phyloP scores from a whole-genome alignment of 2,888 invertebrate genomes.

The Biston betularia region DNA sequence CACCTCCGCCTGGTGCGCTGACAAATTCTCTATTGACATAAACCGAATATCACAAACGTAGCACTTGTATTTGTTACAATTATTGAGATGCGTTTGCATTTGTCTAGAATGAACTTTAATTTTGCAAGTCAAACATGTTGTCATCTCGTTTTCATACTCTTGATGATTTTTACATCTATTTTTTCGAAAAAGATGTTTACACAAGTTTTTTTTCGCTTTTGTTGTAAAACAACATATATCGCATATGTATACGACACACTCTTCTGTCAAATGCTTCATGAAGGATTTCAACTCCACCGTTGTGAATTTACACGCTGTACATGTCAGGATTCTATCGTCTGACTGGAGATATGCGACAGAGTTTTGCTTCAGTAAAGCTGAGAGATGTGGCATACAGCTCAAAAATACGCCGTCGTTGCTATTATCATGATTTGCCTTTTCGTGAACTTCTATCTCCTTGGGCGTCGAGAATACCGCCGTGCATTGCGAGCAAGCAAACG shows the following conservation, averaged over 20 bases:
- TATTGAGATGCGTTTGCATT: conserved; percentile 49
- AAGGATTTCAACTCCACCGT: conserved; percentile 47
- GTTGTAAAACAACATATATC: conserved; percentile 59
- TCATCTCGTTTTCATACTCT: conserved; percentile 1
- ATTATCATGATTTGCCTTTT: conserved; percentile 50
- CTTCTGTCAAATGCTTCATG: conserved; percentile 57
- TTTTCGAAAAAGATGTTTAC: conserved; percentile 46
- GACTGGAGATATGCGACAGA: conserved; percentile 32
- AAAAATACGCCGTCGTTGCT: conserved; percentile 58
- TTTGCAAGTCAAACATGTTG: conserved; percentile 55
- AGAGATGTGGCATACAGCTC: conserved; percentile 55
- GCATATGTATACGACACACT: conserved; percentile 57
- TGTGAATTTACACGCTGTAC: conserved; percentile 53
- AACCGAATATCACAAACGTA: conserved; percentile 57
- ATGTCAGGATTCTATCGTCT: conserved; percentile 36
- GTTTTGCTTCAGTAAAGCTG: conserved; percentile 63
- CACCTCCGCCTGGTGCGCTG: conserved; percentile 56
- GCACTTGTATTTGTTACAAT: conserved; percentile 63
- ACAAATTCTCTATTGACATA: conserved; percentile 54
- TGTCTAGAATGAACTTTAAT: conserved; percentile 36
- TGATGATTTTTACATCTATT: conserved; percentile 35
- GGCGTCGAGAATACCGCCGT: conserved; percentile 44
- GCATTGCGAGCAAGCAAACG: conserved; percentile 66
- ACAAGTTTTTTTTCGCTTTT: conserved; percentile 46
- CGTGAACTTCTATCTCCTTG: conserved; percentile 53